These are phyloP conservation scores for Sarcophaga bullata DNA, from an alignment of 1,140 invertebrate genomes.

Conservation along the genomic window DNA sequence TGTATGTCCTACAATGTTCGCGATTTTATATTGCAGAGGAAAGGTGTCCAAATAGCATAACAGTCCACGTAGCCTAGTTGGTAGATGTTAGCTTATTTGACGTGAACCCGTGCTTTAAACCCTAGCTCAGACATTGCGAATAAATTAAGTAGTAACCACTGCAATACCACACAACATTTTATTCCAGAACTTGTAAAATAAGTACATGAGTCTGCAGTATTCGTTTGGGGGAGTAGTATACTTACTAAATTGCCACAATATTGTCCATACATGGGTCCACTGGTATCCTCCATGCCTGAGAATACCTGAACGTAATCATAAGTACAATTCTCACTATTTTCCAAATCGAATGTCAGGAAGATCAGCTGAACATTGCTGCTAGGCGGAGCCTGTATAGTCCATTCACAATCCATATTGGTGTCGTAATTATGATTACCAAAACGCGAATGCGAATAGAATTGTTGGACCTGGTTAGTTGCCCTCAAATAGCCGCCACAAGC, in stretches of 20 bases:
- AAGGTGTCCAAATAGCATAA: too few relatives aligned
- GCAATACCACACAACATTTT: too few relatives aligned
- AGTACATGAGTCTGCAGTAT: too few relatives aligned
- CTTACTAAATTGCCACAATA: constrained; percentile 88
- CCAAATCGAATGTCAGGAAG: constrained; percentile 92
- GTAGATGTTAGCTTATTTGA: too few relatives aligned
- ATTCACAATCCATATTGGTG: constrained; percentile 90
- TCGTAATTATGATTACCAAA: constrained; percentile 93
- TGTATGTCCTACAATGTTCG: too few relatives aligned
- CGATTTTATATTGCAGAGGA: too few relatives aligned
- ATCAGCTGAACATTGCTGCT: constrained; percentile 84
- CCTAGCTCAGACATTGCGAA: too few relatives aligned
- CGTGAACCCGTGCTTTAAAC: too few relatives aligned
- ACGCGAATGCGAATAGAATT: constrained; percentile 93
- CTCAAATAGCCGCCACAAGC: constrained; percentile 92
- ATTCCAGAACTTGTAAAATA: too few relatives aligned
- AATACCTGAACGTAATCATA: constrained; percentile 95
- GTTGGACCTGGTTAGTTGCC: constrained; percentile 79
- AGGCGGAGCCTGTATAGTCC: constrained; percentile 86
- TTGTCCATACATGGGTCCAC: constrained; percentile 80
- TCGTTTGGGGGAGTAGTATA: constrained; percentile 40
- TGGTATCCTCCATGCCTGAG: constrained; percentile 84
- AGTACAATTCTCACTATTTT: constrained; percentile 89
- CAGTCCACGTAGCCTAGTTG: too few relatives aligned
- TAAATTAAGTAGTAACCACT: too few relatives aligned